phyloP scores from a whole-genome alignment of 2,113 vertebrate species.

The Sciurus niger region DNA sequence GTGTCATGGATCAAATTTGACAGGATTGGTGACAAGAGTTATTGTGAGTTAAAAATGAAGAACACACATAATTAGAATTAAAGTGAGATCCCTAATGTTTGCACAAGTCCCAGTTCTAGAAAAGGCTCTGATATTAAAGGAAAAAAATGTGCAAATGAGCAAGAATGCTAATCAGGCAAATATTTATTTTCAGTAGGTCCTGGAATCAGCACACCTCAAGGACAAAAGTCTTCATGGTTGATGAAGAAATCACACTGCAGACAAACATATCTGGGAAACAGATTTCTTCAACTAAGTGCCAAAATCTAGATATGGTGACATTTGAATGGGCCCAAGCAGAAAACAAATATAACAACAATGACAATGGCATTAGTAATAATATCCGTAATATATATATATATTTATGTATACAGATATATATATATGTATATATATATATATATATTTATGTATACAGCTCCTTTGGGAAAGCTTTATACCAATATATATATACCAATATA shows the following conservation, averaged over 20 bases:
- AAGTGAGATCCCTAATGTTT: constrained; percentile 73
- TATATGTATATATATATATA: too few species aligned
- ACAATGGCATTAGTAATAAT: accelerated
- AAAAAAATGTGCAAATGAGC: constrained; percentile 72
- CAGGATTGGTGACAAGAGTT: constrained; percentile 70
- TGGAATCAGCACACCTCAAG: neutral
- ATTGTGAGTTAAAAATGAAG: constrained; percentile 70
- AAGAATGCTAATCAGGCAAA: constrained; percentile 72
- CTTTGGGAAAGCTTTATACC: too few species aligned
- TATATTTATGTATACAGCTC: too few species aligned
- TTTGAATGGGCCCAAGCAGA: neutral
- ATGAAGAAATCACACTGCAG: neutral
- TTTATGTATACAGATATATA: too few species aligned
- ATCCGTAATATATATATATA: too few species aligned
- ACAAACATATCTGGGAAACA: neutral
- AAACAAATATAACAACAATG: neutral
- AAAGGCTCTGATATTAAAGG: constrained; percentile 41
- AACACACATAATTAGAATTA: constrained; percentile 76
- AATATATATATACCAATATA: too few species aligned
- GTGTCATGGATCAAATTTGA: constrained; percentile 76
- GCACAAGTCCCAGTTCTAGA: constrained; percentile 68
- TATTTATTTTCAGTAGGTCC: constrained; percentile 75
- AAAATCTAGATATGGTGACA: neutral
- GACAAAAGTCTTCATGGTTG: constrained; percentile 7
- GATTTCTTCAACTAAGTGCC: neutral